These are phyloP conservation scores for Leptodactylus fallax DNA, from an alignment of 2,797 vertebrate genomes.

Conservation along the genomic window DNA sequence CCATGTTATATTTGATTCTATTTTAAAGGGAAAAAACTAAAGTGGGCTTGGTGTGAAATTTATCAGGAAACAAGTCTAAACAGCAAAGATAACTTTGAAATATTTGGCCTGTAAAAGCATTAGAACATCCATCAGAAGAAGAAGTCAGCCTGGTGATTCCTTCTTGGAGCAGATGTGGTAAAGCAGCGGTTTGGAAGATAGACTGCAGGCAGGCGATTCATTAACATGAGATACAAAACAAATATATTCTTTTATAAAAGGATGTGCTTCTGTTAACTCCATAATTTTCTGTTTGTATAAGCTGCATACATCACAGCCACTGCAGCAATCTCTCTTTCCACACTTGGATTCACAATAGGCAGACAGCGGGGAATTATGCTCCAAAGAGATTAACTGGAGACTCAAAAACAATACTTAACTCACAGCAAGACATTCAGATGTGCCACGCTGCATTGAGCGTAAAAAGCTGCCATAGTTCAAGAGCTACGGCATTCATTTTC, in stretches of 20 bases:
- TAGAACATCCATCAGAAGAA: conserved; percentile 29
- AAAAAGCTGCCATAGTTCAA: conserved; percentile 56
- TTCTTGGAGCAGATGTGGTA: not conserved
- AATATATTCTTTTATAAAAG: conserved; percentile 56
- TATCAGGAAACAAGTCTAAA: conserved; percentile 25
- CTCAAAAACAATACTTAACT: conserved; percentile 65
- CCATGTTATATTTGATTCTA: too few species aligned
- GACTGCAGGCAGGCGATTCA: conserved; percentile 31
- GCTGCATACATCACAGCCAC: conserved; percentile 45
- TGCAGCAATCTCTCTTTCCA: conserved; percentile 57
- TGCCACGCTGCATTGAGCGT: conserved; percentile 32
- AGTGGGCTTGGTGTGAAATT: not conserved
- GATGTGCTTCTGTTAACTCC: conserved; percentile 58
- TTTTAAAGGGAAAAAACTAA: too few species aligned
- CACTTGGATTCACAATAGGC: conserved; percentile 40
- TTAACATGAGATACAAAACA: conserved; percentile 50
- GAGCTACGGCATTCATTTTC: conserved; percentile 42
- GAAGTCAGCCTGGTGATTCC: conserved; percentile 22
- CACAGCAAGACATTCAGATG: conserved; percentile 42
- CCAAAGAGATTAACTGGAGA: conserved; percentile 62
- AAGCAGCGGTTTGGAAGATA: conserved; percentile 40
- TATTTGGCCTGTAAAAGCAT: conserved; percentile 26
- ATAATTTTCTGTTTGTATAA: conserved; percentile 11
- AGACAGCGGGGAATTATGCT: conserved; percentile 56
- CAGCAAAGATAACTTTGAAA: conserved; percentile 35